Conservation (phyloP, 1,140 invertebrate genomes). For the Caenorhabditis latens region DNA sequence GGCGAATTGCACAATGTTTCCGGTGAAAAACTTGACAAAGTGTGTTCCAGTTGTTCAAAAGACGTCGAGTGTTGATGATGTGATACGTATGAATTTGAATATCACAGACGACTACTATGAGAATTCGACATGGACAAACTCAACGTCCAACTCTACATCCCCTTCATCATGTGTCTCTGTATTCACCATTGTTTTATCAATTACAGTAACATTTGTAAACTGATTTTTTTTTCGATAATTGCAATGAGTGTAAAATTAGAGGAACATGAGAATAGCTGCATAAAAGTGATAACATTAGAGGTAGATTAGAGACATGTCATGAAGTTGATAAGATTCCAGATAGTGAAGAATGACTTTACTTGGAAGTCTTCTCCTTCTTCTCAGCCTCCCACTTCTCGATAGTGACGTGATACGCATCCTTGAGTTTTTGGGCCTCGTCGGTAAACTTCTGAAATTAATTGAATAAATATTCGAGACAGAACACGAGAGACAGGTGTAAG, state of each 20-base stretch:
- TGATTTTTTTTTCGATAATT: not conserved
- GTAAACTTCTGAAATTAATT: conserved; percentile 12
- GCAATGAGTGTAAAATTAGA: too few relatives aligned
- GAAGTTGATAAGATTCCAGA: not conserved
- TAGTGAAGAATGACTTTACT: not conserved
- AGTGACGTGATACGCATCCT: not conserved
- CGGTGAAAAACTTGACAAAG: not conserved
- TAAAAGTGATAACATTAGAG: not conserved
- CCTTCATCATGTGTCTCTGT: not conserved
- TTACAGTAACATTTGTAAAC: not conserved
- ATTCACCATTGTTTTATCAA: not conserved
- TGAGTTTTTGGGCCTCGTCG: conserved; percentile 28
- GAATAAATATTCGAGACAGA: not conserved
- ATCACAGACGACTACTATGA: not conserved
- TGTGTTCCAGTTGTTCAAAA: conserved; percentile 13
- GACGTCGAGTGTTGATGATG: not conserved
- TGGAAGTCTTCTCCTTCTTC: not conserved
- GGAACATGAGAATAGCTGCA: too few relatives aligned
- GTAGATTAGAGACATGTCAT: not conserved
- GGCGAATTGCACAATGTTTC: conserved; percentile 12
- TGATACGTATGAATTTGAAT: not conserved
- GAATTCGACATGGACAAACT: not conserved
- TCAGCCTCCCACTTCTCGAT: not conserved
- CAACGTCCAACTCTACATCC: not conserved
- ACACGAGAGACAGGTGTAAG: not conserved